Percentiles rank a stretch among this genome's conserved stretches.
phyloP scores from a whole-genome alignment of 1,140 invertebrate species.

The Trachymyrmex cornetzi region DNA sequence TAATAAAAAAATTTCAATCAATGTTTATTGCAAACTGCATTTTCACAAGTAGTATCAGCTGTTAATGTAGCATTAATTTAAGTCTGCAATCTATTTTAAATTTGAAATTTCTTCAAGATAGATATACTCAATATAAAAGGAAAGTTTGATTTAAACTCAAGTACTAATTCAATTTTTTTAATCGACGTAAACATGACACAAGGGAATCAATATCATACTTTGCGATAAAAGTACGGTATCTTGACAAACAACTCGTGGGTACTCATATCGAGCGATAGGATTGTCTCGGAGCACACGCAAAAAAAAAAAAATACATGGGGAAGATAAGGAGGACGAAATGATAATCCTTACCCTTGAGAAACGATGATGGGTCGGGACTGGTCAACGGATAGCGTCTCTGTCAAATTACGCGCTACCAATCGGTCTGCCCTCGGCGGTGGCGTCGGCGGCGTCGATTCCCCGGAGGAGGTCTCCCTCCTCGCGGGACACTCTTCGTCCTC shows the following conservation, averaged over 20 bases:
- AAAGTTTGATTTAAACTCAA: neutral
- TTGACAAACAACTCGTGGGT: constrained; percentile 17
- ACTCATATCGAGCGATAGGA: neutral
- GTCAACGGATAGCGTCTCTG: constrained; percentile 24
- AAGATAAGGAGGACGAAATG: neutral
- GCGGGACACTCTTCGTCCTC: constrained; percentile 46
- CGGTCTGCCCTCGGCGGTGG: constrained; percentile 76
- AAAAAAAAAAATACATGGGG: constrained; percentile 42
- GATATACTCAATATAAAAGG: neutral
- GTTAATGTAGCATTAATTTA: neutral
- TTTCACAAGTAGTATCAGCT: neutral
- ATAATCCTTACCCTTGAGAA: constrained; percentile 60
- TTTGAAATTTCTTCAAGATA: neutral
- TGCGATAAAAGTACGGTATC: neutral
- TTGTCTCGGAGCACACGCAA: constrained; percentile 36
- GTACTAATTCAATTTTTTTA: neutral
- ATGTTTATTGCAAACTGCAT: neutral
- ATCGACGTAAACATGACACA: constrained; percentile 14
- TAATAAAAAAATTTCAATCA: neutral
- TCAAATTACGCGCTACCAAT: constrained; percentile 1
- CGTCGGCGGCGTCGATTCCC: constrained; percentile 81
- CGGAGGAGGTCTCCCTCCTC: constrained; percentile 64
- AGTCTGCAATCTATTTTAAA: neutral
- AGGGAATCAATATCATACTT: neutral
- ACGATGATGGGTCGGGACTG: neutral